Percentiles rank a stretch among this genome's conserved stretches.
These are phyloP conservation scores for Cylindroiulus punctatus DNA, from an alignment of 2,888 invertebrate genomes.

Conservation along the genomic window DNA sequence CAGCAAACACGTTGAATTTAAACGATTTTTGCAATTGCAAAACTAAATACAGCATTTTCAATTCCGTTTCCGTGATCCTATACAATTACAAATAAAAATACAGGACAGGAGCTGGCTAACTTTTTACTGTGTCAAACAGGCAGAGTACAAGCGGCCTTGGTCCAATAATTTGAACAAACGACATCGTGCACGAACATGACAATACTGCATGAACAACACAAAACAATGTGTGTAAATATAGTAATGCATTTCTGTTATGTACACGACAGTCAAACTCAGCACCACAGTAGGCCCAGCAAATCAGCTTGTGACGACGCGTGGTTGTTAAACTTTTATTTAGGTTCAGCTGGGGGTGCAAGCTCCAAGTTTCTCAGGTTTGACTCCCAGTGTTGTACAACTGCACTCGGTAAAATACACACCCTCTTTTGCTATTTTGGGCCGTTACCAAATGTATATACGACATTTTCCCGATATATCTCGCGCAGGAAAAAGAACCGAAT, in stretches of 20 bases:
- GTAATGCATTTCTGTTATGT: neutral
- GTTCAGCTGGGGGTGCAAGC: neutral
- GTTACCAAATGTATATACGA: slow-evolving; percentile 20
- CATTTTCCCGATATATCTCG: slow-evolving; percentile 30
- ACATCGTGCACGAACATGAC: neutral
- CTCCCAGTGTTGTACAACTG: neutral
- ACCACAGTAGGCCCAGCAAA: neutral
- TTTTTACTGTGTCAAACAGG: neutral
- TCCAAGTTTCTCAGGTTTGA: neutral
- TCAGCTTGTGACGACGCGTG: neutral
- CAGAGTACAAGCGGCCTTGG: neutral
- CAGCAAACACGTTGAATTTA: too few relatives aligned
- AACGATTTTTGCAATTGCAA: too few relatives aligned
- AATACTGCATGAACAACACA: neutral
- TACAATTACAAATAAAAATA: neutral
- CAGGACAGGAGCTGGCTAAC: neutral
- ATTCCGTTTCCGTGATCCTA: neutral
- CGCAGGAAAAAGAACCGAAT: neutral
- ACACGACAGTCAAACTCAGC: neutral
- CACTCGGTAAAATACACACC: neutral
- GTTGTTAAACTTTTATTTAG: neutral
- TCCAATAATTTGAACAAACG: neutral
- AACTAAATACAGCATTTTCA: neutral
- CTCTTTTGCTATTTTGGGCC: slow-evolving; percentile 31
- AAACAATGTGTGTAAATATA: slow-evolving; percentile 3